Evolutionary conservation across 2,113 vertebrate genomes (phyloP).

Genomic region (Coregonus clupeaformis): DNA sequence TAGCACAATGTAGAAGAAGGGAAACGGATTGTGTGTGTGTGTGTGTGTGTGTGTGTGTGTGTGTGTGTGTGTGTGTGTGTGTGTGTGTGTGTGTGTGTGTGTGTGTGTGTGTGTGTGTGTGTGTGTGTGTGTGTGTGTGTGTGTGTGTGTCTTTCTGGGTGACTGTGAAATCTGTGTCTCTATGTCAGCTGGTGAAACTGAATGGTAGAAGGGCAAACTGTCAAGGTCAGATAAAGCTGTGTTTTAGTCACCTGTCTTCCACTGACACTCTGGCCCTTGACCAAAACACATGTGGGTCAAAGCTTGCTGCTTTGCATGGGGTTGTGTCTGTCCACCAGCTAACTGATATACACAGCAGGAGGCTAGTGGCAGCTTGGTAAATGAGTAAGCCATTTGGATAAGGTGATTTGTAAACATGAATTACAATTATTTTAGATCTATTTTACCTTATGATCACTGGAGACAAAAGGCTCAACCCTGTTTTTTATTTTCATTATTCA

Average conservation of each 20-base stretch:
- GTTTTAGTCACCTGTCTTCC: neutral
- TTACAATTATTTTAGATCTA: no score
- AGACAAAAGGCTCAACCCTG: no score
- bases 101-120: conserved; percentile 20
- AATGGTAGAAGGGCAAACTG: neutral
- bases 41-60: conserved; percentile 12
- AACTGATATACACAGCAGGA: neutral
- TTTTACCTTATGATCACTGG: no score
- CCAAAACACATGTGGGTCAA: no score
- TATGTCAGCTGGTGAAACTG: neutral
- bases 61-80: neutral
- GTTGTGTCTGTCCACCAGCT: neutral
- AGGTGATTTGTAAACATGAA: no score
- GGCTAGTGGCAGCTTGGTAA: no score
- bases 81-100: conserved; percentile 42
- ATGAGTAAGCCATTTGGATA: no score
- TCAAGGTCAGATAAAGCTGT: neutral
- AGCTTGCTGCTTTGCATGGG: neutral
- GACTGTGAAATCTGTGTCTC: neutral
- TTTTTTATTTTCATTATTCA: no score
- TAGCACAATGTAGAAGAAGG: conserved; percentile 19
- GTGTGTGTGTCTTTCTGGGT: neutral
- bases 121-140: neutral
- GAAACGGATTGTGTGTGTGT: conserved; percentile 26
- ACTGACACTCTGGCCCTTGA: neutral